These are phyloP conservation scores for human DNA, from an alignment of 2,113 vertebrate species.

Conservation along the genomic window GRCh38 chr19:3277501-3278000, in stretches of 20 bases:
- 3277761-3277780: not conserved
- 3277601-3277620: not conserved
- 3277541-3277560: not conserved
- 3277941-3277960: not conserved
- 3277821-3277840: not conserved
- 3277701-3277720: not conserved
- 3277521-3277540: not conserved
- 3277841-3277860: not conserved
- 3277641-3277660: not conserved
- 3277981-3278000: not conserved
- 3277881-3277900: not conserved
- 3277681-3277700: not conserved
- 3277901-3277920: not conserved
- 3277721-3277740: not conserved
- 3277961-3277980: not conserved
- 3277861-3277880: not conserved
- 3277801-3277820: not conserved
- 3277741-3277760: not conserved
- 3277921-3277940: not conserved
- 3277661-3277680: not conserved
- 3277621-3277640: not conserved
- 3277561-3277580: not conserved
- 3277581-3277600: not conserved
- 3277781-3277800: not conserved
- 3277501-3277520: not conserved